Evolutionary conservation across 2,113 vertebrate genomes (phyloP), one percentile per base, ranked within the genome.

Genomic region (Sylvia atricapilla): DNA sequence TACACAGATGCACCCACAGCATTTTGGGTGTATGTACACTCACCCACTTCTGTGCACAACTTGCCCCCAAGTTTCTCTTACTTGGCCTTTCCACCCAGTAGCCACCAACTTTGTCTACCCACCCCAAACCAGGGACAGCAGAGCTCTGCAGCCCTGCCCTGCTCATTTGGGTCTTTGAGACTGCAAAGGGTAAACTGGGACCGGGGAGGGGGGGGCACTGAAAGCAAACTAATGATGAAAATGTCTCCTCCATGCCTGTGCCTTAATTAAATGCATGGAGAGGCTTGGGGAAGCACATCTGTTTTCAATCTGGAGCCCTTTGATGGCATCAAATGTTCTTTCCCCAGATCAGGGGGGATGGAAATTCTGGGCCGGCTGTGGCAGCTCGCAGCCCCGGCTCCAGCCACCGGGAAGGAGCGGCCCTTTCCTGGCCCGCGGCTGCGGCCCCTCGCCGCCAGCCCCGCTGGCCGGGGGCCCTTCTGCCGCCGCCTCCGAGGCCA

Each of bases 291-390:
- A 97, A 97, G 96, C 98, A 99, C 99, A 99, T 99, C 99, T 99
- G 99, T 98, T 99, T 99, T 98, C 98, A 99, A 99, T 99, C 98
- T 97, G 95, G 96, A 97, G 98, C 96, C 97, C 99, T 99, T 99
- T 99, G 99, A 99, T 99, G 99, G 99, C 99, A 99, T 99, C 99
- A 99, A 99, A 99, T 99, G 99, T 98, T 98, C 98, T 99, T 99
- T 99, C 98, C 98, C 98, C 98, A 98, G 98, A 99, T 99, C 98
- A 86, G 97, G 98, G 98, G 96, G 98, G 98, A 98, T 99, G 98
- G 98, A 98, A 98, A 98, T 98, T 98, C 97, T 97, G 98, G 98
- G 98, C 98, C 98, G 98, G 98, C 98, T 98, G 96, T 98, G 98
- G 98, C 98, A 98, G 97, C 97, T 98, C 79, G 64, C 96, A 98